These are phyloP conservation scores for Paraescarpia echinospica DNA, from an alignment of 1,140 invertebrate genomes.

Conservation along the genomic window DNA sequence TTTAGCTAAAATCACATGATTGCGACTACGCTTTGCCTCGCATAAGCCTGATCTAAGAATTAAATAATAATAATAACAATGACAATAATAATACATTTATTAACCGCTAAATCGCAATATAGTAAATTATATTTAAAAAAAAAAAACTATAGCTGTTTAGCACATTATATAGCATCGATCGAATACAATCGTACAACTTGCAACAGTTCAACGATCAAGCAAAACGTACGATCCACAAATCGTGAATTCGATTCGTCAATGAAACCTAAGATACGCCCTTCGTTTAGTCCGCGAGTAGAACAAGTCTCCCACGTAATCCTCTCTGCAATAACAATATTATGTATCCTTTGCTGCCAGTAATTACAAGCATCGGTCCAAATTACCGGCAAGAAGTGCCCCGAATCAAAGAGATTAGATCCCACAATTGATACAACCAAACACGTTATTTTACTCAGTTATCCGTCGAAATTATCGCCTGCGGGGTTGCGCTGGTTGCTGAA, in stretches of 20 bases:
- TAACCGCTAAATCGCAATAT: too few relatives aligned
- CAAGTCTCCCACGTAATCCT: neutral
- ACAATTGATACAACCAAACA: neutral
- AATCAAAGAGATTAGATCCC: neutral
- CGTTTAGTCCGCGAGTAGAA: neutral
- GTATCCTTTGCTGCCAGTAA: neutral
- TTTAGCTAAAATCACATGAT: too few relatives aligned
- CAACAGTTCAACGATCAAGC: too few relatives aligned
- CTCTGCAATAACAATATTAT: neutral
- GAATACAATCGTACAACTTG: too few relatives aligned
- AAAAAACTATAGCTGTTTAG: too few relatives aligned
- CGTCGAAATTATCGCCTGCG: neutral
- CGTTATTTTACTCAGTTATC: neutral
- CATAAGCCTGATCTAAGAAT: too few relatives aligned
- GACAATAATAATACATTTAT: too few relatives aligned
- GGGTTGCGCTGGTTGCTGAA: neutral
- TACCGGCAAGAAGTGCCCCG: neutral
- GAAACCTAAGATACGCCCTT: neutral
- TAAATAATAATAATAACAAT: too few relatives aligned
- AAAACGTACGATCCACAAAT: too few relatives aligned
- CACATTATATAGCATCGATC: too few relatives aligned
- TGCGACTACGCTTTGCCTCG: too few relatives aligned
- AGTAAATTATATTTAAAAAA: too few relatives aligned
- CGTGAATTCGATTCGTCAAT: neutral
- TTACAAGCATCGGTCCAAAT: neutral